phyloP scores from a whole-genome alignment of 2,888 invertebrate species.

The Biston stratarius region DNA sequence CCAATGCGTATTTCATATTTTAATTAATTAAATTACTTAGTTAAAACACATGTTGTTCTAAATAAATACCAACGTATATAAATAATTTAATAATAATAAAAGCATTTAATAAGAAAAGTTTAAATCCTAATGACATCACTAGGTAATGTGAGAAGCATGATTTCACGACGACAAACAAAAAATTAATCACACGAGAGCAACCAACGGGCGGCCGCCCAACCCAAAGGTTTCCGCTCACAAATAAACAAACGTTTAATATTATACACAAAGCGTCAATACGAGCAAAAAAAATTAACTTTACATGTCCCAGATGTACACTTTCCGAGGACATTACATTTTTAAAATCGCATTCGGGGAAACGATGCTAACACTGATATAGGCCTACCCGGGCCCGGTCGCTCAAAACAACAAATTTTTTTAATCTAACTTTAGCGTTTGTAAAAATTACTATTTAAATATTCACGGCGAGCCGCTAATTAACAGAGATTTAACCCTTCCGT shows the following conservation, averaged over 20 bases:
- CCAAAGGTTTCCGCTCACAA: conserved; percentile 66
- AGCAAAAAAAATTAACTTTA: conserved; percentile 77
- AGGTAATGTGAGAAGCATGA: conserved; percentile 50
- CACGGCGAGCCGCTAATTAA: conserved; percentile 82
- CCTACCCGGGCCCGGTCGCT: conserved; percentile 71
- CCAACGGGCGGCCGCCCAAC: conserved; percentile 40
- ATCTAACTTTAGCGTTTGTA: conserved; percentile 86
- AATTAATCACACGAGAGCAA: conserved; percentile 59
- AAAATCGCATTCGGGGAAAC: conserved; percentile 75
- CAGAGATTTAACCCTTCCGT: conserved; percentile 86
- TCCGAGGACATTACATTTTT: conserved; percentile 80
- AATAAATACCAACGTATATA: neutral
- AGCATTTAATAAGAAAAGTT: neutral
- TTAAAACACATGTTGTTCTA: no score
- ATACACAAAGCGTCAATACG: conserved; percentile 75
- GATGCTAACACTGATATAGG: conserved; percentile 72
- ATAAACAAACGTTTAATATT: conserved; percentile 81
- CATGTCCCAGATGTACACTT: conserved; percentile 75
- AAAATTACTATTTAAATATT: conserved; percentile 87
- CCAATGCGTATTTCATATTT: no score
- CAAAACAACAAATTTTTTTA: conserved; percentile 81
- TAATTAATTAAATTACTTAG: no score
- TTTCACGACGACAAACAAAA: conserved; percentile 67
- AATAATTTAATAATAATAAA: neutral
- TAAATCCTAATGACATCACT: conserved; percentile 47